Evolutionary conservation across 2,888 invertebrate species (phyloP).

Genomic region (Pharmacophagus antenor): DNA sequence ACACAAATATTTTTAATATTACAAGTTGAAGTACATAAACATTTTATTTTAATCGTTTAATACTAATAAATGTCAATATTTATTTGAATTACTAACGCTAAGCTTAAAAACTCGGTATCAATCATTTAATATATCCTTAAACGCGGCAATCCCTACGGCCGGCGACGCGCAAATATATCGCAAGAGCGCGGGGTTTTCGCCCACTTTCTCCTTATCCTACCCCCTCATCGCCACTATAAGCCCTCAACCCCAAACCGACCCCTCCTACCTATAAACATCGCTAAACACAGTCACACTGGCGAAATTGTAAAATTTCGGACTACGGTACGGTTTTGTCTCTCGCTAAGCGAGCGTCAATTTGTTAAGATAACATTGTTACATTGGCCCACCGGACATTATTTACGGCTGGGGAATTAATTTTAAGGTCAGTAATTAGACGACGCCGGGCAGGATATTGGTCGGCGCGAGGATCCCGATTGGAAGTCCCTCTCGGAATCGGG

Average conservation of each 20-base stretch:
- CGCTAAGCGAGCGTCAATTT: conserved; percentile 66
- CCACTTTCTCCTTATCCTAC: conserved; percentile 70
- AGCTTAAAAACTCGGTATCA: too few species aligned
- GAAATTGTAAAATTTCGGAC: conserved; percentile 74
- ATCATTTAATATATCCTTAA: conserved; percentile 14
- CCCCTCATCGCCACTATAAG: conserved; percentile 66
- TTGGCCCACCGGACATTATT: conserved; percentile 48
- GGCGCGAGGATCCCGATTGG: conserved; percentile 33
- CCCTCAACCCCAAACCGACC: conserved; percentile 41
- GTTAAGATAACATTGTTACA: conserved; percentile 70
- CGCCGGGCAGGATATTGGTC: conserved; percentile 44
- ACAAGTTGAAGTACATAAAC: too few species aligned
- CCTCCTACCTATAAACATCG: conserved; percentile 67
- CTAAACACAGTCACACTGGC: conserved; percentile 70
- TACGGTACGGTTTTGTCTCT: conserved; percentile 51
- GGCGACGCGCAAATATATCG: conserved; percentile 69
- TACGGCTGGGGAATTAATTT: conserved; percentile 63
- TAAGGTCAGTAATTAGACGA: conserved; percentile 51
- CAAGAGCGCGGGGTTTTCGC: conserved; percentile 68
- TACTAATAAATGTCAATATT: too few species aligned
- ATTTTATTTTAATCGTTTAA: too few species aligned
- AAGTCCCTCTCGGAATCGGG: conserved; percentile 3
- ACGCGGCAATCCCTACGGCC: conserved; percentile 40
- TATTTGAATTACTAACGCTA: too few species aligned
- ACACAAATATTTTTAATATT: too few species aligned